Percentiles rank a stretch among this genome's conserved stretches.
Conservation (phyloP, 2,888 invertebrate species). For the Piscicola geometra region DNA sequence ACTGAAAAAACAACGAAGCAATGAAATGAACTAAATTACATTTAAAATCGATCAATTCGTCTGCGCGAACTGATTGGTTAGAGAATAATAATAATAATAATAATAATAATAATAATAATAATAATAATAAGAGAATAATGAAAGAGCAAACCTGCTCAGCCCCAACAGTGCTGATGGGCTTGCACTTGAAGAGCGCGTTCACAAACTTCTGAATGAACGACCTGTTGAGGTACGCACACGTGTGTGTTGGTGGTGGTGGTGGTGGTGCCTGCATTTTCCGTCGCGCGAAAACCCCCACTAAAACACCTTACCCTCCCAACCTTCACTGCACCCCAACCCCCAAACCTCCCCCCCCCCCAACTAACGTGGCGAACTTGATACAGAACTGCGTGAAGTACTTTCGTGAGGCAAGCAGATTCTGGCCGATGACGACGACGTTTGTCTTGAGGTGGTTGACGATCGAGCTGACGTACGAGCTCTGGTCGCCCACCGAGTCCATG, state of each 20-base stretch:
- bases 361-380: slow-evolving; percentile 80
- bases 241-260: too few species aligned
- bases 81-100: too few species aligned
- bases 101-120: too few species aligned
- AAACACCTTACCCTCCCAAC: too few species aligned
- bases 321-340: too few species aligned
- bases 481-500: slow-evolving; percentile 90
- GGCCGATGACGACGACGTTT: slow-evolving; percentile 79
- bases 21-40: too few species aligned
- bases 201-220: slow-evolving; percentile 90
- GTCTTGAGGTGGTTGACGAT: slow-evolving; percentile 80
- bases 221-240: slow-evolving; percentile 58
- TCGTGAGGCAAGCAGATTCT: slow-evolving; percentile 80
- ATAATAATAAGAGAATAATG: neutral
- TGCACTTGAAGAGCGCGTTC: slow-evolving; percentile 76
- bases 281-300: too few species aligned
- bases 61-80: too few species aligned
- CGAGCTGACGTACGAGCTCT: slow-evolving; percentile 86
- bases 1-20: too few species aligned
- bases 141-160: slow-evolving; percentile 71
- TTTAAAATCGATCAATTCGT: too few species aligned
- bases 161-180: slow-evolving; percentile 79
- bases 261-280: too few species aligned
- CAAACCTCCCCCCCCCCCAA: slow-evolving; percentile 29
- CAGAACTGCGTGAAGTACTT: slow-evolving; percentile 98